phyloP scores from a whole-genome alignment of 1,140 invertebrate genomes.

The Antheraea mylitta region DNA sequence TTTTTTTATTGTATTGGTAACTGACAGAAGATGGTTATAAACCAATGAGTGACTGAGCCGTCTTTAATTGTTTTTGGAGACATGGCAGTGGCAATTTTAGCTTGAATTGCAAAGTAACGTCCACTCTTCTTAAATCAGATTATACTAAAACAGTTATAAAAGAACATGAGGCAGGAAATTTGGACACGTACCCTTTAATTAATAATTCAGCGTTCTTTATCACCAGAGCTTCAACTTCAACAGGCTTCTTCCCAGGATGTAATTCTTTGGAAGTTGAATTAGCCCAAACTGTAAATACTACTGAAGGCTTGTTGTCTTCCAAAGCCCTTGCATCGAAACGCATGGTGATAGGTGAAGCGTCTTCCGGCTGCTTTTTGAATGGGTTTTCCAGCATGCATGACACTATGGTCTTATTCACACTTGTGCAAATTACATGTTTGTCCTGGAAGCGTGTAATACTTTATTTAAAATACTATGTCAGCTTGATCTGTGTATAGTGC shows the following conservation, averaged over 20 bases:
- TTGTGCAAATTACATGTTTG: conserved; percentile 83
- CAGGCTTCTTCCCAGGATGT: conserved; percentile 78
- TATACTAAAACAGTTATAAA: no score
- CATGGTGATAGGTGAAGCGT: conserved; percentile 81
- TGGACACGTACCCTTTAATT: conserved; percentile 84
- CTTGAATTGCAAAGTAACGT: no score
- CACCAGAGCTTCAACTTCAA: conserved; percentile 82
- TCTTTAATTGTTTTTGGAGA: no score
- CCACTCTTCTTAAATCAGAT: no score
- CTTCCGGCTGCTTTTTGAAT: conserved; percentile 83
- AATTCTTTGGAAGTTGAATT: conserved; percentile 93
- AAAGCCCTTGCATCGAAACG: conserved; percentile 89
- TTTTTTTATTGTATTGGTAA: no score
- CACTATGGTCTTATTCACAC: conserved; percentile 87
- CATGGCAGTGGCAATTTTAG: no score
- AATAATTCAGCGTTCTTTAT: conserved; percentile 90
- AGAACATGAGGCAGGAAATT: no score
- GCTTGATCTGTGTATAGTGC: neutral
- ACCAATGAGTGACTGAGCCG: no score
- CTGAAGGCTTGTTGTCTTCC: conserved; percentile 83
- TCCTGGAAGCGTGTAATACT: conserved; percentile 55
- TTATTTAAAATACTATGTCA: neutral
- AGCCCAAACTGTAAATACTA: conserved; percentile 87
- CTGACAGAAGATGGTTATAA: no score
- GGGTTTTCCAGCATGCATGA: conserved; percentile 94